Conservation (phyloP, 2,797 vertebrate genomes). For the Eremophila alpestris region DNA sequence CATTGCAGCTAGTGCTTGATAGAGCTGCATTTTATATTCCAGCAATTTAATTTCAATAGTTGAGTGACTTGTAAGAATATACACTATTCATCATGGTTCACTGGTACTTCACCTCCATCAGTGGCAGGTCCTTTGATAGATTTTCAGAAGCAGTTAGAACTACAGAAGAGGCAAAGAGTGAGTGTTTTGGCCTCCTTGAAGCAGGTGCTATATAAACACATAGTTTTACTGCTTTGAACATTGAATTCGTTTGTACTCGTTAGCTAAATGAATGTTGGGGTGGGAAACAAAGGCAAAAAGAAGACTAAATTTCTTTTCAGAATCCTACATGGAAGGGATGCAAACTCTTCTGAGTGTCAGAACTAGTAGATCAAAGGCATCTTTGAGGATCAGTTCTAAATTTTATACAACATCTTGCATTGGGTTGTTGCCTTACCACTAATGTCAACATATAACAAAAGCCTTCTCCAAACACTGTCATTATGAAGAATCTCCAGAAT, state of each 20-base stretch:
- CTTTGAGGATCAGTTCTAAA: not conserved
- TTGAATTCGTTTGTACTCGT: not conserved
- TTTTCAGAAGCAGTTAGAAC: not conserved
- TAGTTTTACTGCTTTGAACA: not conserved
- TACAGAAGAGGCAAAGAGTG: not conserved
- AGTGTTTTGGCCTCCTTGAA: not conserved
- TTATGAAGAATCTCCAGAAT: not conserved
- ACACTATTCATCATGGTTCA: not conserved
- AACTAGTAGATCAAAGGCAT: not conserved
- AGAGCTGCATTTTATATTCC: not conserved
- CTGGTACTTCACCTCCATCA: not conserved
- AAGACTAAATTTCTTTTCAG: not conserved
- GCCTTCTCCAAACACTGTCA: not conserved
- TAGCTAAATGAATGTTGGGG: not conserved
- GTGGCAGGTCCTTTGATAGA: not conserved
- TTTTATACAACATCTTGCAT: not conserved
- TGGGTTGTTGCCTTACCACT: not conserved
- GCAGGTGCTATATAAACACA: not conserved
- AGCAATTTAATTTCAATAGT: not conserved
- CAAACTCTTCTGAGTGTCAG: not conserved
- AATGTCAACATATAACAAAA: not conserved
- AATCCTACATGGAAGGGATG: not conserved
- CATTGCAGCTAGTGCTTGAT: not conserved
- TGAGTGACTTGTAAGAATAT: not conserved
- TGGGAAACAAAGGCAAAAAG: not conserved